These are phyloP conservation scores for Byasa hedistus DNA, from an alignment of 2,888 invertebrate species.

Conservation along the genomic window DNA sequence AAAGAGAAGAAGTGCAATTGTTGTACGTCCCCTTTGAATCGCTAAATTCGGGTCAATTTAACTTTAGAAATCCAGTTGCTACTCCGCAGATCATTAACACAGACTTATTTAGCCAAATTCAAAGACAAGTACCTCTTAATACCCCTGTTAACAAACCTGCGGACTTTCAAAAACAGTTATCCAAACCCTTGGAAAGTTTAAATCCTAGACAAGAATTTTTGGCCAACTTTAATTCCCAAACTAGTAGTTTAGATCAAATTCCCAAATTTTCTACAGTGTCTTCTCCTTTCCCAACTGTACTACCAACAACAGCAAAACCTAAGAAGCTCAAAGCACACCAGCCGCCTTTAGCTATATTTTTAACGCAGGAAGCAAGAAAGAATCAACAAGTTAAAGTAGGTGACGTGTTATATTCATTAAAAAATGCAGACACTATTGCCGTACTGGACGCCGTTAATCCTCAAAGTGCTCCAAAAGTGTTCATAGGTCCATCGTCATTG, in stretches of 20 bases:
- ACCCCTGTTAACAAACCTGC: conserved; percentile 37
- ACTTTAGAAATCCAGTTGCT: conserved; percentile 58
- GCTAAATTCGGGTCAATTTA: conserved; percentile 76
- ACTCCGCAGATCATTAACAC: conserved; percentile 52
- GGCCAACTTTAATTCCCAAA: conserved; percentile 58
- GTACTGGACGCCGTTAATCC: conserved; percentile 87
- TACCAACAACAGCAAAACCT: conserved; percentile 56
- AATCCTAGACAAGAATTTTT: conserved; percentile 53
- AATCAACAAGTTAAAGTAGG: conserved; percentile 80
- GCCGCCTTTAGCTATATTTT: conserved; percentile 90
- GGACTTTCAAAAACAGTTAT: conserved; percentile 52
- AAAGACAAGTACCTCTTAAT: conserved; percentile 45
- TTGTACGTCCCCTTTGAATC: conserved; percentile 91
- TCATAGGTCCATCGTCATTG: conserved; percentile 89
- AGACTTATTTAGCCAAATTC: conserved; percentile 57
- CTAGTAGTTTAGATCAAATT: conserved; percentile 53
- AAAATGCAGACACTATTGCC: conserved; percentile 85
- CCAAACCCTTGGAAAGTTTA: conserved; percentile 50
- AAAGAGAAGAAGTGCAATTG: conserved; percentile 86
- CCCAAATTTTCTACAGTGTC: conserved; percentile 64
- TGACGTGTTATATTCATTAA: conserved; percentile 85
- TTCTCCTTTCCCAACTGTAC: conserved; percentile 63
- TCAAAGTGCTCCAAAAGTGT: conserved; percentile 85
- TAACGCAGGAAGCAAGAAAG: conserved; percentile 77
- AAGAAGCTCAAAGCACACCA: conserved; percentile 88